Base-by-base conservation (phyloP, 2,797 vertebrate genomes). In the Mastacembelus armatus region DNA sequence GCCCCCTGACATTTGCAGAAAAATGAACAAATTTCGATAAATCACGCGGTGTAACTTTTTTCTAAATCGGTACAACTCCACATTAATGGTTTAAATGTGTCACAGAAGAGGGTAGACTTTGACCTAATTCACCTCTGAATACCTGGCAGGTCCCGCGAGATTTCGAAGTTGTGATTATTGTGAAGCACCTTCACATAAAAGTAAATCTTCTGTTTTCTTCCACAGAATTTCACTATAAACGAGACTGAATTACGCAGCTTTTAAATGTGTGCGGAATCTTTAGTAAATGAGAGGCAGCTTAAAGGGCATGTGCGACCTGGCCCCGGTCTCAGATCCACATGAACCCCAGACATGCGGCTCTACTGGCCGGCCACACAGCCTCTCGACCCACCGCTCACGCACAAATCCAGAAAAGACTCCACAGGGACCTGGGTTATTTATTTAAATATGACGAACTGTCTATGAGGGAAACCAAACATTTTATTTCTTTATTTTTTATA, bases 241-340 rank as follows among this genome's bases (percentile, higher is more conserved):
- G 5, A 33, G 26, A 22, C 16, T 19, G 40, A 16, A 61, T 60
- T 21, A 55, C 4, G 6, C 21, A 58, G 45, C 4, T 55, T 52
- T 40, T 35, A 51, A 63, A 55, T 12, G 35, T 26, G 18, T 29
- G 38, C 58, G 22, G 66, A 77, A 27, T 51, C 18, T 5, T 11
- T 15, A 45, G n/a, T 9, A 57, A 33, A 63, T 54, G 5, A 51
- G 52, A 62, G 52, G 15, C 11, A 47, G 39, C 3, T 43, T 56
- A 33, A 18, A 38, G 8, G 7, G 11, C 29, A n/a, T 40, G 30
- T 10, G 19, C 42, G 32, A 42, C 16, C 35, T 27, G 30, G 36
- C 27, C 51, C 27, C 10, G 47, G 32, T 68, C 74, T 84, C 74
- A 83, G 69, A 77, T 81, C 74, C 60, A 57, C 60, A 73, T 83